These are phyloP conservation scores for Oscheius sp. DNA, from an alignment of 2,888 invertebrate genomes.

Conservation along the genomic window DNA sequence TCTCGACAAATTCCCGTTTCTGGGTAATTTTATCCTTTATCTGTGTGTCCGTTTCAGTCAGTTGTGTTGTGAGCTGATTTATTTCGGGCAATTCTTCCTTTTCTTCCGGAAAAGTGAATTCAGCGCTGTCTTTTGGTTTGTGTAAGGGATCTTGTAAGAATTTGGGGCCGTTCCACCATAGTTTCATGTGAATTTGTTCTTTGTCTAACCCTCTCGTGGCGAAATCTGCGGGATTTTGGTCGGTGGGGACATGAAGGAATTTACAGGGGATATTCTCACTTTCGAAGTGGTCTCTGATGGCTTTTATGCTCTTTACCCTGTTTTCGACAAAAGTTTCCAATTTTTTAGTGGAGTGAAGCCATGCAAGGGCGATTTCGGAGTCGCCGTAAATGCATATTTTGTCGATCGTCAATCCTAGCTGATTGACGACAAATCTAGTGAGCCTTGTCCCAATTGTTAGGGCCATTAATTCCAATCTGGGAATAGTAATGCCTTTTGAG, in stretches of 20 bases:
- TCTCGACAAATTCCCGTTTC: neutral
- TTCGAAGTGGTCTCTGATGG: neutral
- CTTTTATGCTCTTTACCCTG: neutral
- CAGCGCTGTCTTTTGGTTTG: neutral
- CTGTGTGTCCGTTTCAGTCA: neutral
- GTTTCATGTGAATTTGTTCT: neutral
- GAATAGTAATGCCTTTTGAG: neutral
- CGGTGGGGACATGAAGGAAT: conserved; percentile 3
- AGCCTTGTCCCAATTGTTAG: neutral
- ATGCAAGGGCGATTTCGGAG: neutral
- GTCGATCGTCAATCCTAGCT: neutral
- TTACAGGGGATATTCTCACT: neutral
- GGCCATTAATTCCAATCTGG: conserved; percentile 7
- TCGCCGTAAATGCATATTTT: neutral
- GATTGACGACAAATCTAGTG: neutral
- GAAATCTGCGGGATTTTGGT: conserved; percentile 13
- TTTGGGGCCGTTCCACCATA: conserved; percentile 5
- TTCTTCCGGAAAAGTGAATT: neutral
- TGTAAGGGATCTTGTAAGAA: conserved; percentile 15
- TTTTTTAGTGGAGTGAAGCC: neutral
- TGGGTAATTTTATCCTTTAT: neutral
- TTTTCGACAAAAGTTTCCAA: neutral
- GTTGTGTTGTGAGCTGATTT: neutral
- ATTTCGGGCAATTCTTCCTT: neutral
- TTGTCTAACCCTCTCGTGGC: conserved; percentile 15